Evolutionary conservation across 64 coral and sea anemone genomes (phyloP), one percentile per base, ranked within the genome.

Genomic region (Cladopsammia gracilis): DNA sequence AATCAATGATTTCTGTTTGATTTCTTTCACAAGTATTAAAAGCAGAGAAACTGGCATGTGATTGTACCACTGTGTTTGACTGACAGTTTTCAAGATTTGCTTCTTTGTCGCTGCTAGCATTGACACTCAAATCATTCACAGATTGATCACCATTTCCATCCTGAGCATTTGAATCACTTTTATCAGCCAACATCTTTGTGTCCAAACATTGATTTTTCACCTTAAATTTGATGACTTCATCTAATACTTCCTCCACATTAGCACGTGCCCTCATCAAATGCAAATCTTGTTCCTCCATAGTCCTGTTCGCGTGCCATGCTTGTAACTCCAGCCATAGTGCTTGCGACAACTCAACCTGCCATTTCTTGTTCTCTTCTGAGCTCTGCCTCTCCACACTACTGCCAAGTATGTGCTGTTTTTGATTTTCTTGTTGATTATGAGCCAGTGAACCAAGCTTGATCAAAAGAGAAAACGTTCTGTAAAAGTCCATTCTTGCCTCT

Each of bases 321-420:
- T 95, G 94, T 7, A 99, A 59, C 57, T 99, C 98, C 62, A 99
- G 78, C 98, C 98, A 99, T 46, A 99, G 58, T 14, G 98, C 98
- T 76, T 96, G 91, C 2, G 85, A 87, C 25, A 92, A 73, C 48
- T 96, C 94, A 4, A 99, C 65, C 49, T 99, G 86, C 84, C 86
- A 99, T 44, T 91, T 96, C 18, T 96, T 96, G 16, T 91, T 90
- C 60, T 99, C 98, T 44, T 96, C 94, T 22, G 92, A 94, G 20
- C 67, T 97, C 66, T 97, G 96, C 7, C 92, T 71, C 53, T 97
- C 96, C 24, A 94, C 81, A 26, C 73, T 83, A 16, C 46, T 62
- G 57, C 57, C 47, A 65, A 75, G 44, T 23, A 73, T 65, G 64
- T 76, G 79, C 25, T 94, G 96, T 57, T 58, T 75, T 16, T 75